Conservation (phyloP, 2,113 vertebrate species). For the Rana temporaria region DNA sequence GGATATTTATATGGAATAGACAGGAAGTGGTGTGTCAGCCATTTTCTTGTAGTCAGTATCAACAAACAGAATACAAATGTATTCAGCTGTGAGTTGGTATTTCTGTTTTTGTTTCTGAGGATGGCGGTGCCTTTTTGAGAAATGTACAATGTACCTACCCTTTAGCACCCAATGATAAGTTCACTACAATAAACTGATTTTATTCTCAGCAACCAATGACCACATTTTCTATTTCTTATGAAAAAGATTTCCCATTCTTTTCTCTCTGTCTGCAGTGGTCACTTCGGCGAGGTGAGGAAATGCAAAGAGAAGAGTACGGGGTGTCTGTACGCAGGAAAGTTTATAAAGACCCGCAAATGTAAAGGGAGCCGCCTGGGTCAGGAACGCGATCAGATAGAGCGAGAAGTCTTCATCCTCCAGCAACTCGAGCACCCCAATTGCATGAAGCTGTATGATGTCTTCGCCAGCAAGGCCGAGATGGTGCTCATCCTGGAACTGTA, state of each 20-base stretch:
- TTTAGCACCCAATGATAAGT: no score
- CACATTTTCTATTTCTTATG: background rate
- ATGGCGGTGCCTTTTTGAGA: no score
- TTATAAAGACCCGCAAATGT: constrained; percentile 68
- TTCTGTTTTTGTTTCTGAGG: no score
- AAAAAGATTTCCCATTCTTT: background rate
- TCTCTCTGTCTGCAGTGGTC: constrained; percentile 67
- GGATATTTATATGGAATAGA: no score
- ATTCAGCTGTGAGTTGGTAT: no score
- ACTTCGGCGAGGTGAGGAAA: constrained; percentile 74
- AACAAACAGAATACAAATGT: no score
- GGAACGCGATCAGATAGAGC: constrained; percentile 70
- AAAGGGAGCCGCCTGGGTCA: constrained; percentile 69
- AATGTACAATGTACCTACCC: no score
- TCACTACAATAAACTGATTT: no score
- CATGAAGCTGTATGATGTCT: constrained; percentile 74
- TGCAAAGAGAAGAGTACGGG: constrained; percentile 69
- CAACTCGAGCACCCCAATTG: constrained; percentile 74
- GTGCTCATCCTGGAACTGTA: constrained; percentile 81
- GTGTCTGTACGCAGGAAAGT: constrained; percentile 72
- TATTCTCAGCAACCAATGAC: no score
- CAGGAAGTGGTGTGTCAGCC: no score
- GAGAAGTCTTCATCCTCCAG: constrained; percentile 74
- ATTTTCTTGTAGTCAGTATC: no score
- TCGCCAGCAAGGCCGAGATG: constrained; percentile 75